Base-by-base conservation (phyloP, 2,888 invertebrate genomes). In the Halocaridina rubra region DNA sequence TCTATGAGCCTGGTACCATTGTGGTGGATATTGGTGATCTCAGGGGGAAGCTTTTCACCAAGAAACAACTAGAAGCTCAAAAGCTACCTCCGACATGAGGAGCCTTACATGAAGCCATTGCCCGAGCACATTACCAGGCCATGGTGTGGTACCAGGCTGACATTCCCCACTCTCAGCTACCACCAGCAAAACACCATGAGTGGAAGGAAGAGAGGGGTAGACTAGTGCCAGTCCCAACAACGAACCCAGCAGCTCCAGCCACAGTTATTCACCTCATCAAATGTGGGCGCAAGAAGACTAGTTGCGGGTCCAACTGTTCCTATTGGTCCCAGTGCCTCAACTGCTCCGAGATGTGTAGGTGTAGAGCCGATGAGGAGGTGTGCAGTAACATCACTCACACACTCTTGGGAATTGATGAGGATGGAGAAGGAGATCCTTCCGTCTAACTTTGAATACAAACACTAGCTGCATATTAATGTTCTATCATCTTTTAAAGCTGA, bases 281-380 rank as follows among this genome's bases (percentile, higher is more conserved):
- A 76, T 76, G 76, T 24, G 57, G 57, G 5, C 57, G 57, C 57
- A 76, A 76, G 76, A 57, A 59, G 76, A 59, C 76, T 32, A 76
- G 46, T 57, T 76, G 76, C 76, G 27, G 1, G 27, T 57, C 76
- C 3, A 13, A 57, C 76, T 76, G 76, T 27, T 57, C 76, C 46
- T 76, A 59, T 19, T 27, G 57, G 27, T 76, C 76, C 8, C 76
- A 76, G 59, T 7, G 46, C 22, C 24, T 76, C 57, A 76, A 57
- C 76, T 76, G 59, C 76, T 76, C 53, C 8, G n/a, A 57, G 53
- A 76, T 76, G 76, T 57, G 57, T 19, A 4, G 13, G 57, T 76
- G 76, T 59, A 59, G 76, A 57, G 59, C 59, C 10, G 59, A 76
- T 76, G 59, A 57, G 46, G 29, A 76, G 76, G 29, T 76, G 57